Base-by-base conservation (phyloP, 2,888 invertebrate species). In the Caenorhabditis plicata region DNA sequence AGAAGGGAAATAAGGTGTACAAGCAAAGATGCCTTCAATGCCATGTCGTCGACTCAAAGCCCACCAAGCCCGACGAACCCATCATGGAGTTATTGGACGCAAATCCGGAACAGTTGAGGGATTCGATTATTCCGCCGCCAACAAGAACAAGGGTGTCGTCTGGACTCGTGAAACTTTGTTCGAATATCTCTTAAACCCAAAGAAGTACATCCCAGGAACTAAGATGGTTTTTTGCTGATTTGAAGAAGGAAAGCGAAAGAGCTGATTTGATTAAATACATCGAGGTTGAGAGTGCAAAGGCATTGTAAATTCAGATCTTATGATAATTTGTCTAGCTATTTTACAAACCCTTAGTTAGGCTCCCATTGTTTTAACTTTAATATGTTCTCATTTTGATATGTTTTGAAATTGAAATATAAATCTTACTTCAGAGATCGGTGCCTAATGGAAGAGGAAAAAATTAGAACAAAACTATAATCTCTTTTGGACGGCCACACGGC, bases 201-300 rank as follows among this genome's bases (percentile, higher is more conserved):
- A 96, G 87, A 96, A 96, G 84, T 99, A 72, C 64, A 72, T 73
- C 47, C 74, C 75, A 32, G 96, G 96, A 74, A 98, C 96, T 67
- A 98, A 98, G 84, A 98, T 98, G 96, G 89, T 98, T 82, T 82
- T 98, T 98, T 80, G 95, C 95, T 69, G 95, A 95, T 66, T 84
- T 96, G 80, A 96, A 96, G 86, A 96, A 96, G 84, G 88, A 90
- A 32, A 87, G 89, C 57, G 96, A 98, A 75, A 88, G 96, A 65
- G 91, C 87, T 13, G 92, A 98, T 84, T 87, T 73, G 48, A 73
- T 73, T 60, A 73, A 73, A 61, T 73, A 65, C 64, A 69, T 73
- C 49, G 73, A 73, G 49, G 73, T 69, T 17, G 73, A 73, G 47
- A 53, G 60, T 39, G 44, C 63, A 33, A 73, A 73, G 64, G 50